A percentile compares a stretch with the other conserved stretches of the same genome.
Conservation (phyloP, 2,113 vertebrate genomes). For the Oreocharis arfaki region DNA sequence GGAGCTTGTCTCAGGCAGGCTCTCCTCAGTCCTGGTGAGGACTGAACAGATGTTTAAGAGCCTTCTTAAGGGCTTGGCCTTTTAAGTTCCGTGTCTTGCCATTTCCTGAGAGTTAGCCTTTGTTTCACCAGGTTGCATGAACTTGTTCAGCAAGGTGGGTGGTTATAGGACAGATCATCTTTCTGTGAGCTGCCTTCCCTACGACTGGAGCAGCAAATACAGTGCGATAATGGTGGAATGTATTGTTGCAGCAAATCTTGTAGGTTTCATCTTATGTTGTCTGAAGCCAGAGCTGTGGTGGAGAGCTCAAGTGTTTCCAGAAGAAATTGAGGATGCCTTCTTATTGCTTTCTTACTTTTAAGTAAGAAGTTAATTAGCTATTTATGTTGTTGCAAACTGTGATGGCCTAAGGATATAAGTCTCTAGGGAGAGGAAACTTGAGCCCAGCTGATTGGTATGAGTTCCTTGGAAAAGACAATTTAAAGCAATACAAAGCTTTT, state of each 20-base stretch:
- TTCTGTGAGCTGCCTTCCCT: background rate
- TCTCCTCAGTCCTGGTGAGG: background rate
- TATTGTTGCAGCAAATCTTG: background rate
- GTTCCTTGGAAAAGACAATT: background rate
- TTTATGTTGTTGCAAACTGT: slow-evolving; percentile 37
- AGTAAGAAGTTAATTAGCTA: slow-evolving; percentile 53
- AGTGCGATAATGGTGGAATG: background rate
- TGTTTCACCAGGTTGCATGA: background rate
- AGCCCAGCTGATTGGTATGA: background rate
- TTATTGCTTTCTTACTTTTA: slow-evolving; percentile 49
- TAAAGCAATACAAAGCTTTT: background rate
- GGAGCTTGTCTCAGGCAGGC: background rate
- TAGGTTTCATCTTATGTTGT: background rate
- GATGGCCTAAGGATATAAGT: slow-evolving; percentile 22
- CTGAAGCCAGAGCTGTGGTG: background rate
- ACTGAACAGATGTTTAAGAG: background rate
- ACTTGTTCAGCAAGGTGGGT: background rate
- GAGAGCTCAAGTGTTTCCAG: background rate
- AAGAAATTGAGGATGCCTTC: background rate
- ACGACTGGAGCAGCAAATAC: background rate
- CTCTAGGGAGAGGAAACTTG: background rate
- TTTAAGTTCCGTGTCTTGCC: background rate
- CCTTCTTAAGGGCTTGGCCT: background rate
- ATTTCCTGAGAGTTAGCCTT: background rate
- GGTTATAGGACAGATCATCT: background rate